Evolutionary conservation across 2,113 vertebrate species (phyloP).

Genomic region (Eonycteris spelaea): DNA sequence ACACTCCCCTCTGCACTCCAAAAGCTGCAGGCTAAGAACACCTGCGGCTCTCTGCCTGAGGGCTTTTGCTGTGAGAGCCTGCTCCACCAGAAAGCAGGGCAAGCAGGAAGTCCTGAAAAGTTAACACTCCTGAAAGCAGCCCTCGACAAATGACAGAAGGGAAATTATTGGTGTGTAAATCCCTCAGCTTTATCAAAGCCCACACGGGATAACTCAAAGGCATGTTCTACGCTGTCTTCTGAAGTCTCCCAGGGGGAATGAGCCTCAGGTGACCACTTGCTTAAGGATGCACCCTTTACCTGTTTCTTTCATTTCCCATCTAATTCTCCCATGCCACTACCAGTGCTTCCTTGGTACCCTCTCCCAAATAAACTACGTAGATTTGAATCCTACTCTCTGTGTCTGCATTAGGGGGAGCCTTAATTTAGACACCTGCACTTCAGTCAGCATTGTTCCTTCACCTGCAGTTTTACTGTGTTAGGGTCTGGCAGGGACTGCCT

Average conservation of each 20-base stretch:
- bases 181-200: background rate
- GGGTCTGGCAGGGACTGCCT: no score
- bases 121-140: background rate
- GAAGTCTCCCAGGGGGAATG: background rate
- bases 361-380: background rate
- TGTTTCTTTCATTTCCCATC: background rate
- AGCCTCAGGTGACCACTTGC: background rate
- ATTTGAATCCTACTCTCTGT: background rate
- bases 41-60: background rate
- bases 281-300: background rate
- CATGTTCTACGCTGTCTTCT: background rate
- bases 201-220: background rate
- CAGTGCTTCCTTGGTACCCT: background rate
- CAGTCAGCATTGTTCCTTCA: background rate
- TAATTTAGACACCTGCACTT: background rate
- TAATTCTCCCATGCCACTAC: background rate
- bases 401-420: background rate
- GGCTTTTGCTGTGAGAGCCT: background rate
- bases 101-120: background rate
- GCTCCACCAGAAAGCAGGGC: background rate
- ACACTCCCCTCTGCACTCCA: background rate
- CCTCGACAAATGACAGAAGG: background rate
- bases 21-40: background rate
- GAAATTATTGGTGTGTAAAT: background rate
- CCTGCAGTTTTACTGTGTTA: background rate